A percentile compares a stretch with the other conserved stretches of the same genome.
Conservation (phyloP, 2,113 vertebrate species). For the Raja brachyura region DNA sequence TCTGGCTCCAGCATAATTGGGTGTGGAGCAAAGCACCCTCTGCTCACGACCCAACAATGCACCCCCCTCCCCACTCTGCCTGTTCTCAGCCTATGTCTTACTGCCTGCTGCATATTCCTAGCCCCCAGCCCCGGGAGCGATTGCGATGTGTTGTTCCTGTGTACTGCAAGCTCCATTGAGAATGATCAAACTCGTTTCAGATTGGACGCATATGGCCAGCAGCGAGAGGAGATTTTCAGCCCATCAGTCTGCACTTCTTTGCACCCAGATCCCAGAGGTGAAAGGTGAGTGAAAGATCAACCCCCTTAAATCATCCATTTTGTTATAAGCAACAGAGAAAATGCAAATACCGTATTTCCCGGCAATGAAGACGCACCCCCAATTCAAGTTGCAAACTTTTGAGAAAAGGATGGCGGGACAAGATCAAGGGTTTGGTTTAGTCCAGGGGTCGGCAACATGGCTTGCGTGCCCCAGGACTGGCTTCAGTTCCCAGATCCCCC, state of each 20-base stretch:
- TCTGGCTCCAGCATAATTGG: neutral
- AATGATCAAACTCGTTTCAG: slow-evolving; percentile 32
- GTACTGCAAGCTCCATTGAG: neutral
- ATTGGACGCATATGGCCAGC: slow-evolving; percentile 34
- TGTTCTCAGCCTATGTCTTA: neutral
- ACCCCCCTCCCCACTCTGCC: neutral
- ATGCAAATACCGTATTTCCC: neutral
- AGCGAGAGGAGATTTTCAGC: slow-evolving; percentile 29
- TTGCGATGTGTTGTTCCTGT: neutral
- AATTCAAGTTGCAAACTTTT: too few species aligned
- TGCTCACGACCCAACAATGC: neutral
- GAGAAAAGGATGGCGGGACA: too few species aligned
- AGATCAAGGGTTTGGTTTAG: too few species aligned
- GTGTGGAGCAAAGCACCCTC: slow-evolving; percentile 13
- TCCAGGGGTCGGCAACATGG: too few species aligned
- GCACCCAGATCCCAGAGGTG: slow-evolving; percentile 32
- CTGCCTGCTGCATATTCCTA: neutral
- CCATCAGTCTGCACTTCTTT: slow-evolving; percentile 18
- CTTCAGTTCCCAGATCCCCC: too few species aligned
- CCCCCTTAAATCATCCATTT: slow-evolving; percentile 27
- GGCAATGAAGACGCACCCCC: too few species aligned
- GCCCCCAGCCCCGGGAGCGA: neutral
- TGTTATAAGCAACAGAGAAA: neutral
- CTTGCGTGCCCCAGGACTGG: too few species aligned
- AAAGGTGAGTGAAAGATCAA: slow-evolving; percentile 23